These are phyloP conservation scores for Melanotaenia trifasciata DNA, from an alignment of 2,797 vertebrate genomes.

Conservation along the genomic window DNA sequence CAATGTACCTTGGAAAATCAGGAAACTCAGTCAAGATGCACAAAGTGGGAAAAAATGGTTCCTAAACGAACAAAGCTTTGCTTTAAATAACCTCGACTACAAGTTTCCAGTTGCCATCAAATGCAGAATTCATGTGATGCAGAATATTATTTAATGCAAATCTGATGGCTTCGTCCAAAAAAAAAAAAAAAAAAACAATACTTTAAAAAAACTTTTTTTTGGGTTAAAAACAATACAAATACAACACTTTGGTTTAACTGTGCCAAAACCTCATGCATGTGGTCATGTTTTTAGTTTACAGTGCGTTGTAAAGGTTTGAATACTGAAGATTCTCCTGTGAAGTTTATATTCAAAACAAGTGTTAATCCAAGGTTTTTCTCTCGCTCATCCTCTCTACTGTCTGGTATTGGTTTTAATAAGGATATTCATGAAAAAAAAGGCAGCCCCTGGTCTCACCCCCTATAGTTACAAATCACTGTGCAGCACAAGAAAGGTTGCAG, in stretches of 20 bases:
- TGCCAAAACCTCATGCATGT: background rate
- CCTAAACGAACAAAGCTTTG: background rate
- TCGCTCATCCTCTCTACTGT: background rate
- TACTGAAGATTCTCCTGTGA: background rate
- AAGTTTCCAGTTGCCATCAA: background rate
- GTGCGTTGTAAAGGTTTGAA: background rate
- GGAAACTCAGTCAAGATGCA: background rate
- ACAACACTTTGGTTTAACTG: background rate
- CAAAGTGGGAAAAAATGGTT: no score
- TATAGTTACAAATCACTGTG: background rate
- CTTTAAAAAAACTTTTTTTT: no score
- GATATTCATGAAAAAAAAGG: background rate
- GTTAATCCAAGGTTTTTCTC: background rate
- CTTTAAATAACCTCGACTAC: background rate
- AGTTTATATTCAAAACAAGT: background rate
- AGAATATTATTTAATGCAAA: background rate
- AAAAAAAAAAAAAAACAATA: no score
- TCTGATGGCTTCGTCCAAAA: background rate
- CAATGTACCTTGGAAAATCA: background rate
- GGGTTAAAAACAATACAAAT: background rate
- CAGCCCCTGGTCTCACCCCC: background rate
- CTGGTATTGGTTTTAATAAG: background rate
- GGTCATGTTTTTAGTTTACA: background rate
- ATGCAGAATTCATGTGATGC: background rate
- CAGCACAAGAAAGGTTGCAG: background rate